These are phyloP conservation scores for Apogon hyalosoma DNA, from an alignment of 2,797 vertebrate species.

Conservation along the genomic window DNA sequence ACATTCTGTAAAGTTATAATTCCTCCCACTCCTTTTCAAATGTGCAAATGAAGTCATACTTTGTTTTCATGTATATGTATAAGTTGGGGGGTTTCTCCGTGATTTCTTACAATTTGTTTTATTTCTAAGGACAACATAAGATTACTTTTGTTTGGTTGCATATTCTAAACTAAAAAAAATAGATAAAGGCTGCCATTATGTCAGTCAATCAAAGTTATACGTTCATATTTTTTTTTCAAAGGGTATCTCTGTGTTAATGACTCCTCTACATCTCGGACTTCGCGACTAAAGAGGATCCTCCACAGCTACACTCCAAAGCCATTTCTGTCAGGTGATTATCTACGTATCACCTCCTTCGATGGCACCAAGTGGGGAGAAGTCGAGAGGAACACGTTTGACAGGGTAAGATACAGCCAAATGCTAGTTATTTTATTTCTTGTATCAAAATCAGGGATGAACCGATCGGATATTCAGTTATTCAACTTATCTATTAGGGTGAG, in stretches of 20 bases:
- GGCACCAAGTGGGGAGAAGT: slow-evolving; percentile 88
- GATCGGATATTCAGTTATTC: too few species aligned
- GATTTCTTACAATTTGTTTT: background rate
- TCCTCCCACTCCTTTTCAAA: too few species aligned
- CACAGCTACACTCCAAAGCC: slow-evolving; percentile 86
- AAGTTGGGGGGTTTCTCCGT: too few species aligned
- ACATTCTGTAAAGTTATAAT: too few species aligned
- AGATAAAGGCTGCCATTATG: background rate
- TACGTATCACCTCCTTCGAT: slow-evolving; percentile 87
- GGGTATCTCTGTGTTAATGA: slow-evolving; percentile 91
- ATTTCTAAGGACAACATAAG: too few species aligned
- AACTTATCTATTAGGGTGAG: too few species aligned
- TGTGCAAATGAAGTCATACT: too few species aligned
- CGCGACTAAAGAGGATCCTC: slow-evolving; percentile 85
- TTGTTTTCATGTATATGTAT: too few species aligned
- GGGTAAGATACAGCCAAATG: slow-evolving; percentile 77
- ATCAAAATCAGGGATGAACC: too few species aligned
- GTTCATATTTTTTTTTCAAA: slow-evolving; percentile 43
- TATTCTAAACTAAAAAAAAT: too few species aligned
- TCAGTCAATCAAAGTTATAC: slow-evolving; percentile 3
- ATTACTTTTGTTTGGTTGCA: too few species aligned
- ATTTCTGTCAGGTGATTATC: slow-evolving; percentile 65
- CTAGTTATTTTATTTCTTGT: background rate
- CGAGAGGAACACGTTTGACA: slow-evolving; percentile 87
- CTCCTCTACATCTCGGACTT: slow-evolving; percentile 84